Evolutionary conservation across 2,113 vertebrate species (phyloP), one percentile per base, ranked within the genome.

Genomic region (Nycticorax nycticorax): DNA sequence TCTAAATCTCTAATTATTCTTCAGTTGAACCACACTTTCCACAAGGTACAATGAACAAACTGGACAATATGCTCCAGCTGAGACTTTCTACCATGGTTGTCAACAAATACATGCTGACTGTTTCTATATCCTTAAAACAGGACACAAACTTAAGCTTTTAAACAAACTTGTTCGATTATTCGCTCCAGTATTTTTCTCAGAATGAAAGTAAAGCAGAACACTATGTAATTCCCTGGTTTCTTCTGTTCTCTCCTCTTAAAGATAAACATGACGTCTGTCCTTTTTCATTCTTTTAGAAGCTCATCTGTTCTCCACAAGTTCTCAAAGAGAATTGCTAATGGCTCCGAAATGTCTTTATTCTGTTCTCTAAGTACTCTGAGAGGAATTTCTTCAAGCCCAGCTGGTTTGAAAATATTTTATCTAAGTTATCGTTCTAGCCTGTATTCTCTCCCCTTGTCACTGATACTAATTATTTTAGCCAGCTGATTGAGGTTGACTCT

Each of bases 1-100:
- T 89, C 87, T 92, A 96, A 89, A 92, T 85, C 95, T 96, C 89
- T 97, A 97, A 97, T 97, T 97, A 97, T 96, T 96, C 96, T 87
- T 97, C 87, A 97, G 96, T 96, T 97, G 96, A 97, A 92, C 95
- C 95, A 97, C 95, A 96, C 74, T 94, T 96, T 85, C 87, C 69
- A 95, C 91, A 93, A 93, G 74, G 87, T 76, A 95, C 92, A 95
- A 21, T 52, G 96, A 91, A 91, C 47, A 85, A 95, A 96, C 93
- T 71, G 96, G 96, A 97, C 95, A 89, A 81, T 68, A 78, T 91
- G 69, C 86, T 85, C 39, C 69, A 95, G 66, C 77, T 93, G 94
- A 90, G 78, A 41, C 30, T 95, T 95, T 91, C 48, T 35, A 82
- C n/a, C 13, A 35, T 35, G 48, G 39, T 75, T 92, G 89, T 75